phyloP scores from a whole-genome alignment of 2,113 vertebrate genomes.

The Zosterops borbonicus region DNA sequence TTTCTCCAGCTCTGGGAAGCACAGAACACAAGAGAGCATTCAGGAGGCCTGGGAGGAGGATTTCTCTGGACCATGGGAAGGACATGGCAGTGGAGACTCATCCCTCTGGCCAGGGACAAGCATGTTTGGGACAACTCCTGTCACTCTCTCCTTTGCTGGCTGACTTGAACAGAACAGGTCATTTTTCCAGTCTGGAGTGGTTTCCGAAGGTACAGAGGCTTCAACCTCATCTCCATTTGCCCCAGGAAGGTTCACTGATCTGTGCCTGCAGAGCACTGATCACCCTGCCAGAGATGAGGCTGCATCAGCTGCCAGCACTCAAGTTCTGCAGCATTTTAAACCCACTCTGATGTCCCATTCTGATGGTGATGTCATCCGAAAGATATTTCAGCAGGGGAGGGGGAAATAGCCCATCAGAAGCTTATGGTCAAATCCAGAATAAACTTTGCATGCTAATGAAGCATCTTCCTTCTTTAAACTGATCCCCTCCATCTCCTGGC shows the following conservation, averaged over 20 bases:
- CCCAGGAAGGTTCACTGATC: neutral
- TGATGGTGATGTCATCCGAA: neutral
- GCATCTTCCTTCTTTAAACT: neutral
- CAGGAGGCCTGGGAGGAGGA: accelerated
- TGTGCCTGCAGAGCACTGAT: neutral
- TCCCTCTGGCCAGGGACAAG: neutral
- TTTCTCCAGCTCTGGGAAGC: neutral
- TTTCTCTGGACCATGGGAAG: neutral
- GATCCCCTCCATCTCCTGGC: neutral
- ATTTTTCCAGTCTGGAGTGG: neutral
- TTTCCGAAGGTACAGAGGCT: neutral
- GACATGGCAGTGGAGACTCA: accelerated
- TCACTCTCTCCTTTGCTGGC: neutral
- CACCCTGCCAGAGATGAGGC: neutral
- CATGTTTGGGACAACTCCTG: accelerated
- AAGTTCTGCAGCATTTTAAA: neutral
- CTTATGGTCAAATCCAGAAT: neutral
- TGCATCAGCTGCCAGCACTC: neutral
- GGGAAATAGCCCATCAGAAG: neutral
- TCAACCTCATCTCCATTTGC: neutral
- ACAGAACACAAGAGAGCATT: accelerated
- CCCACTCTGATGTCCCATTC: neutral
- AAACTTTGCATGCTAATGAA: neutral
- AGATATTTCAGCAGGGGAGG: neutral
- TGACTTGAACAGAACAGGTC: neutral